phyloP scores from a whole-genome alignment of 2,797 vertebrate species.

The Falco naumanni region DNA sequence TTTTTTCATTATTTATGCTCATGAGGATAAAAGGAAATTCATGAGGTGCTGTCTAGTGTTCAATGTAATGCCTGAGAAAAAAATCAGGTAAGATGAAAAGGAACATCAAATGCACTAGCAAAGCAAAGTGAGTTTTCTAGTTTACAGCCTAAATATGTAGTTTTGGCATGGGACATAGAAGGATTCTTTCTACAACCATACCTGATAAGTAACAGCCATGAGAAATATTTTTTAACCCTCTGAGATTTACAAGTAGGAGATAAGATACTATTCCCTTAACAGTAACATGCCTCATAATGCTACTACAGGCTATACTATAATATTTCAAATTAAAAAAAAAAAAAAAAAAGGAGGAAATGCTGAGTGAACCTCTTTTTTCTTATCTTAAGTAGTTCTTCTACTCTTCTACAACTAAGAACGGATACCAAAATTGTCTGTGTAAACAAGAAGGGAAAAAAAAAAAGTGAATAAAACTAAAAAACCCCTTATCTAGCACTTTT shows the following conservation, averaged over 20 bases:
- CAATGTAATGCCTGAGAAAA: not conserved
- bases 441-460: not conserved
- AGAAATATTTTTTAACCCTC: not conserved
- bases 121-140: not conserved
- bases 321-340: not conserved
- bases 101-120: not conserved
- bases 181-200: not conserved
- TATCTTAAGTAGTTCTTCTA: not conserved
- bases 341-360: conserved; percentile 1
- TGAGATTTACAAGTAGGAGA: not conserved
- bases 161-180: not conserved
- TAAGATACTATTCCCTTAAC: not conserved
- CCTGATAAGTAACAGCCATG: not conserved
- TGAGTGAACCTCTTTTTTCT: not conserved
- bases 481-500: not conserved
- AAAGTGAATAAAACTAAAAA: conserved; percentile 1
- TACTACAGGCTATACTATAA: not conserved
- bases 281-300: not conserved
- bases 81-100: not conserved
- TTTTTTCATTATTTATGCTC: not conserved
- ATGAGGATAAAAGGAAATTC: not conserved
- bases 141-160: not conserved
- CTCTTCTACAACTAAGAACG: not conserved
- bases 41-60: not conserved
- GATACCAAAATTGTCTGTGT: not conserved